Conservation (phyloP, 1,140 invertebrate genomes). For the Drosophila virilis region DNA sequence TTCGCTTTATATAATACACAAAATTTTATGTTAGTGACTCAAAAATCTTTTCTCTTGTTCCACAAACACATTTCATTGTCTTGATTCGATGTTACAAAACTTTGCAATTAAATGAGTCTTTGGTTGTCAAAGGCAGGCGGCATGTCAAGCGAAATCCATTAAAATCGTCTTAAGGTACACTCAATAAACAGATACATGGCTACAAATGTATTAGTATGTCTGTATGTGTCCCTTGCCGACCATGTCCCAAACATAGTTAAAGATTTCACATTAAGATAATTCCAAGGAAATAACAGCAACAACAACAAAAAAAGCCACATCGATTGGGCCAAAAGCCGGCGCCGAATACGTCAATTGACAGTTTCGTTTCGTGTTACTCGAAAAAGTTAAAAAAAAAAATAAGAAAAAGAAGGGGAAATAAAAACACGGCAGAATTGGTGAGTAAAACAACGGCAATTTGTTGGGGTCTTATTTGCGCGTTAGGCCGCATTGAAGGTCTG, state of each 20-base stretch:
- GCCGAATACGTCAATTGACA: slow-evolving; percentile 76
- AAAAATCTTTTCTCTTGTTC: slow-evolving; percentile 16
- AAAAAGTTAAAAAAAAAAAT: slow-evolving; percentile 42
- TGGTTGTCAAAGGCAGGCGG: slow-evolving; percentile 38
- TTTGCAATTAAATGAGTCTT: slow-evolving; percentile 74
- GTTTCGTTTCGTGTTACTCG: slow-evolving; percentile 72
- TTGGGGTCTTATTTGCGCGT: slow-evolving; percentile 61
- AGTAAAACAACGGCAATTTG: slow-evolving; percentile 41
- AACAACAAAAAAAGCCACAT: slow-evolving; percentile 49
- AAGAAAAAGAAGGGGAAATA: slow-evolving; percentile 16
- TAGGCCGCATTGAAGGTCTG: slow-evolving; percentile 57
- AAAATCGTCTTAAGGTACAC: slow-evolving; percentile 67
- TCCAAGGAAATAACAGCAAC: slow-evolving; percentile 75
- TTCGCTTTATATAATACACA: background rate
- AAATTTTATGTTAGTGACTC: background rate
- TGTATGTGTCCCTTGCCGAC: slow-evolving; percentile 60
- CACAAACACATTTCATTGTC: slow-evolving; percentile 40
- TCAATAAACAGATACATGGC: slow-evolving; percentile 13
- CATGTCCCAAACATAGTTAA: slow-evolving; percentile 78
- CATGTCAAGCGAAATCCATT: slow-evolving; percentile 79
- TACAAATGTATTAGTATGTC: slow-evolving; percentile 7
- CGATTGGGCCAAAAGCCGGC: slow-evolving; percentile 43
- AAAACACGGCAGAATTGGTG: slow-evolving; percentile 15
- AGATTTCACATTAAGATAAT: slow-evolving; percentile 82
- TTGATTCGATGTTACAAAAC: slow-evolving; percentile 61